Conservation (phyloP, 2,797 vertebrate species). For the Rhinoraja longicauda region DNA sequence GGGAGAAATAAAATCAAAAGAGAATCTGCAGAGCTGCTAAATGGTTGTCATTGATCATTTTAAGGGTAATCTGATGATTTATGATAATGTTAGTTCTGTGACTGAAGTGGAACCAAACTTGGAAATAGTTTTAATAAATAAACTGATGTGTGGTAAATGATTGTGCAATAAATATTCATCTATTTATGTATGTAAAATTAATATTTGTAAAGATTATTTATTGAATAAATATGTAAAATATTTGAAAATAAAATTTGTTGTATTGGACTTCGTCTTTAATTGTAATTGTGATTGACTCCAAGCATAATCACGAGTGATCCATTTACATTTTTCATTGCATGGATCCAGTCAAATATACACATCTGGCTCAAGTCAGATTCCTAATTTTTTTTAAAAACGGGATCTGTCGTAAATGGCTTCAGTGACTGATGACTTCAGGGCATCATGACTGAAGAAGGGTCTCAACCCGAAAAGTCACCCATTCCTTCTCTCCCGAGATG, state of each 20-base stretch:
- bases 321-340: neutral
- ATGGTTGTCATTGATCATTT: neutral
- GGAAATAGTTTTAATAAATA: neutral
- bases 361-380: neutral
- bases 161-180: neutral
- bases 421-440: neutral
- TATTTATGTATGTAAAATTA: neutral
- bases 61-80: neutral
- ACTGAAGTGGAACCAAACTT: neutral
- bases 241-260: neutral
- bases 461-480: too few species aligned
- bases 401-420: neutral
- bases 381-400: neutral
- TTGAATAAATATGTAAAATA: neutral
- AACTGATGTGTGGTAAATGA: neutral
- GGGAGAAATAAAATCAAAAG: neutral
- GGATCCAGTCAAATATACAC: neutral
- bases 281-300: neutral
- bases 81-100: neutral
- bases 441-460: too few species aligned
- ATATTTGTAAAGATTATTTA: neutral
- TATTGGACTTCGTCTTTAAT: neutral
- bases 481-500: too few species aligned
- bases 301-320: neutral
- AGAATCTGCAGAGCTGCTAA: neutral